These are phyloP conservation scores for Oryzias woworae DNA, from an alignment of 2,113 vertebrate genomes.

Conservation along the genomic window DNA sequence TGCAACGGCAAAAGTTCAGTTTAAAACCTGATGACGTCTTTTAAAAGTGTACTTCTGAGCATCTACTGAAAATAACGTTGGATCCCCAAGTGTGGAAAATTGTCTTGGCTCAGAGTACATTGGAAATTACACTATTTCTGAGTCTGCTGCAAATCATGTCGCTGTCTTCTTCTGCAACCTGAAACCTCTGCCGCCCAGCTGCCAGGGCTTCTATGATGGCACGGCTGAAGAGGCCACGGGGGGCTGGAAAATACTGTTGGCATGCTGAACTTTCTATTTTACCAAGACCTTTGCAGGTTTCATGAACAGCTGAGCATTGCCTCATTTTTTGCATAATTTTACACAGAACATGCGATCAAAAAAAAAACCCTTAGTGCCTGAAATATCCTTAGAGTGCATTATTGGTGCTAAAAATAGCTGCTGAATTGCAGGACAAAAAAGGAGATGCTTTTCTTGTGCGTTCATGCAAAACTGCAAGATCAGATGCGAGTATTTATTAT, in stretches of 20 bases:
- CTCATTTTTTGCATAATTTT: not conserved
- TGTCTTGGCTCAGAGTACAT: constrained; percentile 18
- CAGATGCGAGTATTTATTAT: too few relatives aligned
- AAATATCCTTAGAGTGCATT: constrained; percentile 4
- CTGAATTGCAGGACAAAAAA: not conserved
- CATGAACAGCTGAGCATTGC: too few relatives aligned
- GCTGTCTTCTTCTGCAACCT: constrained; percentile 25
- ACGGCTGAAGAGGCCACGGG: constrained; percentile 4
- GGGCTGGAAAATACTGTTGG: constrained; percentile 26
- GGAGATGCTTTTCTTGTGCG: too few relatives aligned
- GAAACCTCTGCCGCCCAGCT: constrained; percentile 26
- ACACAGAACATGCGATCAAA: not conserved
- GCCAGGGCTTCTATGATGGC: not conserved
- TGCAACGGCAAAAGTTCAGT: too few relatives aligned
- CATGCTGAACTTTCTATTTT: constrained; percentile 1
- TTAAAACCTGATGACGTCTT: too few relatives aligned
- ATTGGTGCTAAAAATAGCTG: constrained; percentile 8
- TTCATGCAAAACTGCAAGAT: too few relatives aligned
- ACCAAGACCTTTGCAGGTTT: too few relatives aligned
- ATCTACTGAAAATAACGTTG: too few relatives aligned
- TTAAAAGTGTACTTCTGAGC: too few relatives aligned
- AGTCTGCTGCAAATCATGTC: constrained; percentile 48
- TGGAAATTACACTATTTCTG: constrained; percentile 55
- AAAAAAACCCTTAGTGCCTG: not conserved
- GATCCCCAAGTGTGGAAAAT: constrained; percentile 15